phyloP scores from a whole-genome alignment of 2,888 invertebrate species.

The Cataglyphis cursor region DNA sequence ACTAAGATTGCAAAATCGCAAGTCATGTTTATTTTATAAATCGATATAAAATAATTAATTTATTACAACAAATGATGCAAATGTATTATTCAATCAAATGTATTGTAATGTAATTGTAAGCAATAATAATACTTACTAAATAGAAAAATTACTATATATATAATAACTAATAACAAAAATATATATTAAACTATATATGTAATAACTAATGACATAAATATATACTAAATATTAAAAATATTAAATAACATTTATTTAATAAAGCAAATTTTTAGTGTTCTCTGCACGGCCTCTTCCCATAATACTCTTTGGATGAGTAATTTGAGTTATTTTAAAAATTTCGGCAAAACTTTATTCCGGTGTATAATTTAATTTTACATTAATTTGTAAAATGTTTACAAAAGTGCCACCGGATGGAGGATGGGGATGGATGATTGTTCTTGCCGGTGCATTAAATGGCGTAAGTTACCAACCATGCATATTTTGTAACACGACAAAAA shows the following conservation, averaged over 20 bases:
- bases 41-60: slow-evolving; percentile 10
- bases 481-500: neutral
- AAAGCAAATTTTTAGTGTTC: slow-evolving; percentile 12
- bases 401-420: slow-evolving; percentile 89
- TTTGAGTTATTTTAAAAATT: neutral
- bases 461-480: slow-evolving; percentile 87
- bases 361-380: neutral
- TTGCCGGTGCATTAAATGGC: slow-evolving; percentile 89
- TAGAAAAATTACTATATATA: neutral
- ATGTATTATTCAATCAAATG: neutral
- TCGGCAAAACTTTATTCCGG: neutral
- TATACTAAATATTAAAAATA: neutral
- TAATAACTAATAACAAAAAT: neutral
- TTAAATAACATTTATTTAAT: slow-evolving; percentile 17
- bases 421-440: slow-evolving; percentile 90
- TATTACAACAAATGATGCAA: neutral
- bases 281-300: neutral
- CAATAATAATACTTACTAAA: neutral
- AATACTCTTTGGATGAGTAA: neutral
- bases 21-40: slow-evolving; percentile 26
- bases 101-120: no score
- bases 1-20: neutral
- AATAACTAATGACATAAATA: neutral
- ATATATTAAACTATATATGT: neutral
- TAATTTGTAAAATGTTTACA: slow-evolving; percentile 43